phyloP scores from a whole-genome alignment of 2,797 vertebrate species.

The Cynodonichthys magdalenae region DNA sequence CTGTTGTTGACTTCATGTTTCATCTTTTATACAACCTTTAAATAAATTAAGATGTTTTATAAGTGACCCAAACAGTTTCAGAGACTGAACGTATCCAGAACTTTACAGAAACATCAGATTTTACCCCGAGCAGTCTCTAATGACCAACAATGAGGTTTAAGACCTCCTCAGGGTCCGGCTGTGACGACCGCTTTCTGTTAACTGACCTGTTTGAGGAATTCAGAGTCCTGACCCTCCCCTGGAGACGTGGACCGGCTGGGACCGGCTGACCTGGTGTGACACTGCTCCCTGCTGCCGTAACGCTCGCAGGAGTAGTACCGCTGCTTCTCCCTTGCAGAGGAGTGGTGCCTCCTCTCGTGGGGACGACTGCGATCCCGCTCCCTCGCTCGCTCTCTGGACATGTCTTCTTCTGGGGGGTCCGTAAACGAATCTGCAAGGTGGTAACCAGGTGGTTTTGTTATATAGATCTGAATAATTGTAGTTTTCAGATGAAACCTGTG shows the following conservation, averaged over 20 bases:
- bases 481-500: constrained; percentile 44
- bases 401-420: constrained; percentile 65
- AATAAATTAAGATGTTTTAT: no score
- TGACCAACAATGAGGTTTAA: background rate
- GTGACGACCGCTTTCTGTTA: background rate
- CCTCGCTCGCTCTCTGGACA: constrained; percentile 80
- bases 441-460: no score
- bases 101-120: no score
- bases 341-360: constrained; percentile 93
- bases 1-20: no score
- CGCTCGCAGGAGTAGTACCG: constrained; percentile 96
- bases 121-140: no score
- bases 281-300: constrained; percentile 89
- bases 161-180: background rate
- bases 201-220: constrained; percentile 85
- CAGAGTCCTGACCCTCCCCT: constrained; percentile 82
- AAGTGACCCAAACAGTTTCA: no score
- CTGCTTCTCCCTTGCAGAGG: constrained; percentile 91
- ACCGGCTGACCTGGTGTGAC: constrained; percentile 84
- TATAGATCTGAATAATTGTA: constrained; percentile 15
- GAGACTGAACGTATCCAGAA: no score
- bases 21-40: no score
- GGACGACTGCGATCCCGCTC: constrained; percentile 92
- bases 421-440: background rate
- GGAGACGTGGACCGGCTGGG: constrained; percentile 91